phyloP scores from a whole-genome alignment of 2,113 vertebrate species.

The Regulus satrapa region DNA sequence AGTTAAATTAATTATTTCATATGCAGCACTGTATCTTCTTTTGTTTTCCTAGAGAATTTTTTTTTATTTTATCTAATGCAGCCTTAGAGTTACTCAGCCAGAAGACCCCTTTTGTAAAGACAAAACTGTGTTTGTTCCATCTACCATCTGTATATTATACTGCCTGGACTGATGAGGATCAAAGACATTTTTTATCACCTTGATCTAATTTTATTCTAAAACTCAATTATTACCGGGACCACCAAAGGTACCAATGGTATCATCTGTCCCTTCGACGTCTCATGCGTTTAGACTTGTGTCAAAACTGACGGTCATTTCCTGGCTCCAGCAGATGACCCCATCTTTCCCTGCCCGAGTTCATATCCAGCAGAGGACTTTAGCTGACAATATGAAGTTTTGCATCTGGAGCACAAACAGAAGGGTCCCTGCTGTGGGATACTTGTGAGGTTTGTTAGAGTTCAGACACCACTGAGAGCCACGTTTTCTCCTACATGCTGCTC shows the following conservation, averaged over 20 bases:
- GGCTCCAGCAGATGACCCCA: background rate
- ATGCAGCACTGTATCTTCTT: background rate
- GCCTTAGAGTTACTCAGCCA: background rate
- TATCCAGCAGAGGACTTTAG: background rate
- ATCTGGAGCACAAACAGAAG: background rate
- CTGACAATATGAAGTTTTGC: background rate
- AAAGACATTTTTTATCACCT: background rate
- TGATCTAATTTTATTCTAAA: background rate
- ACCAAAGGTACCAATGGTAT: background rate
- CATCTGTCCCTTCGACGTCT: background rate
- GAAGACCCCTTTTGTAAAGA: background rate
- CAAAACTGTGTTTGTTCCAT: background rate
- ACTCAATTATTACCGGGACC: background rate
- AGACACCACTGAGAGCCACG: accelerated
- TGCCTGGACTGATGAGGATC: background rate
- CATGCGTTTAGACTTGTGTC: background rate
- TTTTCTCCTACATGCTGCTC: background rate
- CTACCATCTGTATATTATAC: background rate
- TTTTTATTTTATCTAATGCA: background rate
- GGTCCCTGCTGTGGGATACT: no score
- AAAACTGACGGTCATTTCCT: background rate
- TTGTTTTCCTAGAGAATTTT: background rate
- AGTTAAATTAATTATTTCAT: background rate
- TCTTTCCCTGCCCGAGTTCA: background rate
- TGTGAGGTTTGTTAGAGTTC: background rate